phyloP scores from a whole-genome alignment of 2,113 vertebrate genomes.

The Pluvialis apricaria region DNA sequence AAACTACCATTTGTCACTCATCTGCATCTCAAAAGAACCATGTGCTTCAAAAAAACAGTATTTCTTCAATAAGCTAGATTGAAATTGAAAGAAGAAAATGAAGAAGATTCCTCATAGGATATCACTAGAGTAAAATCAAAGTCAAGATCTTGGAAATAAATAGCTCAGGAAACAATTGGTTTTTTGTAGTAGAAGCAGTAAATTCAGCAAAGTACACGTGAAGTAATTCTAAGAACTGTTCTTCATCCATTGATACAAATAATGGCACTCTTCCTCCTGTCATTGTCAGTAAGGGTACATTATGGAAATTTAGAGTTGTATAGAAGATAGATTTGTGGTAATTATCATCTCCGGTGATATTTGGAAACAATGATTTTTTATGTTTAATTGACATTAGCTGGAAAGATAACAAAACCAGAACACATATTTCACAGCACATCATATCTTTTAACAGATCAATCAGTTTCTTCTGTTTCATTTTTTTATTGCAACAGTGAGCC shows the following conservation, averaged over 20 bases:
- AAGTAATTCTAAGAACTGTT: conserved; percentile 21
- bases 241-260: neutral
- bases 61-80: conserved; percentile 51
- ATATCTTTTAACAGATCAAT: conserved; percentile 5
- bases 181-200: conserved; percentile 49
- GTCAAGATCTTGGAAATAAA: conserved; percentile 48
- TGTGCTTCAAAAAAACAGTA: conserved; percentile 26
- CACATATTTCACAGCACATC: neutral
- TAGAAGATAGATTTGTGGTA: conserved; percentile 21
- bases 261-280: neutral
- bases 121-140: conserved; percentile 62
- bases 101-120: conserved; percentile 55
- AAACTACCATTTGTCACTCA: conserved; percentile 55
- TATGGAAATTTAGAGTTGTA: conserved; percentile 24
- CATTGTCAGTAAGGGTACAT: neutral
- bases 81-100: conserved; percentile 69
- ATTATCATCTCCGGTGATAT: conserved; percentile 10
- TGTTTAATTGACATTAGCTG: conserved; percentile 34
- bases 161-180: conserved; percentile 50
- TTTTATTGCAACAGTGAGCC: neutral
- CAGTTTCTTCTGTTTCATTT: neutral
- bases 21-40: conserved; percentile 57
- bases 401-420: neutral
- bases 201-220: conserved; percentile 44
- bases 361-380: conserved; percentile 43